Conservation (phyloP, 2,797 vertebrate species). For the Chelon auratus region DNA sequence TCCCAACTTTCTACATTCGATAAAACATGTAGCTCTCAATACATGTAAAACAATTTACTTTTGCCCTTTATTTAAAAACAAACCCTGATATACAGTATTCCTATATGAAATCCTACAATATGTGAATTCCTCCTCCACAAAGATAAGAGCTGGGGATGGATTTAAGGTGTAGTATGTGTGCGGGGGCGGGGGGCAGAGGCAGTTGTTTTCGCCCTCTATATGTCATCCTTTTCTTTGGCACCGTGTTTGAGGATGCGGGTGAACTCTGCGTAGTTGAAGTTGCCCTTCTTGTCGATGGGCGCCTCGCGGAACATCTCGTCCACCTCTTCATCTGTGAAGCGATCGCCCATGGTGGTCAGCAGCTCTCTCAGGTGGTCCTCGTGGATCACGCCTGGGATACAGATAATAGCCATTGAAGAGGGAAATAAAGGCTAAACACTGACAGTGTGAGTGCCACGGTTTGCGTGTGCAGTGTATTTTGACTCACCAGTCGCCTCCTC, state of each 20-base stretch:
- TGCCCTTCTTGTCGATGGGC: slow-evolving; percentile 98
- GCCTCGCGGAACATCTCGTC: slow-evolving; percentile 99
- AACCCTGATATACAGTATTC: neutral
- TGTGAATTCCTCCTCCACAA: slow-evolving; percentile 24
- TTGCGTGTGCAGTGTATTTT: neutral
- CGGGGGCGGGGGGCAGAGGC: slow-evolving; percentile 2
- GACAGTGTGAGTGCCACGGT: neutral
- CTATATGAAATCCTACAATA: slow-evolving; percentile 1
- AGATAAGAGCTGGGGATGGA: slow-evolving; percentile 29
- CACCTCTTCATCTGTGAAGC: slow-evolving; percentile 98
- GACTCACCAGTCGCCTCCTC: slow-evolving; percentile 94
- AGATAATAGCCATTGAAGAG: neutral
- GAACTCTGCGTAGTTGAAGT: slow-evolving; percentile 99
- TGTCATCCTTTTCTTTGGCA: slow-evolving; percentile 97
- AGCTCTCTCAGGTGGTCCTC: slow-evolving; percentile 98
- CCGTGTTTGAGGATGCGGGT: slow-evolving; percentile 99
- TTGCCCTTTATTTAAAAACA: neutral
- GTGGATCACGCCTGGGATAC: slow-evolving; percentile 89
- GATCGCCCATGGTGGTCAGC: slow-evolving; percentile 98
- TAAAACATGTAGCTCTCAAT: slow-evolving; percentile 3
- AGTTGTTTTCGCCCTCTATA: slow-evolving; percentile 65
- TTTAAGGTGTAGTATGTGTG: slow-evolving; percentile 35
- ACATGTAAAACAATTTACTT: slow-evolving; percentile 11
- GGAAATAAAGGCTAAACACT: neutral
- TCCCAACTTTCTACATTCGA: slow-evolving; percentile 25